Conservation (phyloP, 2,113 vertebrate species). For the Chloebia gouldiae region DNA sequence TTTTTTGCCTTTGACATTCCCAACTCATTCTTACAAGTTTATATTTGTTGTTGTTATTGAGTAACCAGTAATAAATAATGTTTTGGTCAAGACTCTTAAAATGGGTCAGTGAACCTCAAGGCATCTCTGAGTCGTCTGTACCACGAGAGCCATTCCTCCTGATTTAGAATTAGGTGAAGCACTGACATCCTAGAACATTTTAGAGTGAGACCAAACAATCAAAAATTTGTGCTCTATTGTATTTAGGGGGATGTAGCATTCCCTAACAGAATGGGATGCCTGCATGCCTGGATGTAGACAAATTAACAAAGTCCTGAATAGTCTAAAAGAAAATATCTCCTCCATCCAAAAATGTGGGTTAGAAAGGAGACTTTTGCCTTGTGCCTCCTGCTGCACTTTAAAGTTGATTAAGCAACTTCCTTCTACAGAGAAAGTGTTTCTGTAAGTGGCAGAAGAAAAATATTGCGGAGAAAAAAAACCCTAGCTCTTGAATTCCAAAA, state of each 20-base stretch:
- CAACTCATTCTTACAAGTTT: neutral
- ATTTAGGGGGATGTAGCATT: neutral
- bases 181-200: neutral
- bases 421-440: neutral
- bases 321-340: neutral
- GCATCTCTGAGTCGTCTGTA: neutral
- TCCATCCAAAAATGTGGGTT: neutral
- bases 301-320: neutral
- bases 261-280: neutral
- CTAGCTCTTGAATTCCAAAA: constrained; percentile 3
- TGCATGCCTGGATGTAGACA: neutral
- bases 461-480: neutral
- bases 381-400: neutral
- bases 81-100: constrained; percentile 13
- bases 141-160: neutral
- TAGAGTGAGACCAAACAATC: neutral
- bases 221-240: neutral
- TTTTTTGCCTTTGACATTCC: constrained; percentile 34
- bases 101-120: neutral
- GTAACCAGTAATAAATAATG: constrained; percentile 6
- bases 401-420: neutral
- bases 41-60: neutral
- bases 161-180: neutral
- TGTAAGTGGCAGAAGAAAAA: constrained; percentile 1
- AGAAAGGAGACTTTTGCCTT: neutral